Percentiles rank a stretch among this genome's conserved stretches.
Conservation (phyloP, 1,140 invertebrate species). For the Sminthurides bifidus region DNA sequence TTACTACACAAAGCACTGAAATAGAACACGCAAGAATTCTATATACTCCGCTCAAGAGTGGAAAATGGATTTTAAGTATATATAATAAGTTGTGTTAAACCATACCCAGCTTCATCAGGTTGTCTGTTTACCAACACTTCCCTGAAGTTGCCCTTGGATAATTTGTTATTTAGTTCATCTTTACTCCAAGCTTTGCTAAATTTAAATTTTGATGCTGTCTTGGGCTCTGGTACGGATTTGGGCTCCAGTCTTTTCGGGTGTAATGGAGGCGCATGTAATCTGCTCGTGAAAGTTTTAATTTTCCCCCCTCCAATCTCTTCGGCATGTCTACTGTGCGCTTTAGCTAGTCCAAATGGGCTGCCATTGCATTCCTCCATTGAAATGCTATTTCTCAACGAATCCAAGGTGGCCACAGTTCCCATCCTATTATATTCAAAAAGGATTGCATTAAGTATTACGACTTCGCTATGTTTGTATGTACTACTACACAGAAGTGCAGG, state of each 20-base stretch:
- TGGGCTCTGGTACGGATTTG: neutral
- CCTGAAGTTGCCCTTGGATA: no score
- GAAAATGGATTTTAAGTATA: no score
- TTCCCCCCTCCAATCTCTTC: slow-evolving; percentile 2
- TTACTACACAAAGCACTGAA: no score
- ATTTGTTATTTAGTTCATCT: no score
- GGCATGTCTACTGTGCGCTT: no score
- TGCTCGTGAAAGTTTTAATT: neutral
- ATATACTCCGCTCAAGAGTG: no score
- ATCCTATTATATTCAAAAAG: neutral
- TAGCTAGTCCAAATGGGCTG: no score
- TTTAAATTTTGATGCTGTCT: neutral
- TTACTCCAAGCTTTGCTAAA: neutral
- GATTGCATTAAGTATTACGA: neutral
- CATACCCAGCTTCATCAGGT: neutral
- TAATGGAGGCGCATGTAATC: neutral
- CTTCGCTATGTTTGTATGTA: neutral
- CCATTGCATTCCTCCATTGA: neutral
- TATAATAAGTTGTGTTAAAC: no score
- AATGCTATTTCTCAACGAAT: neutral
- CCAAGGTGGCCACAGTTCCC: neutral
- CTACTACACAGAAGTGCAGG: neutral
- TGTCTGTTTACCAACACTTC: no score
- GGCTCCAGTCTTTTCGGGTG: neutral
- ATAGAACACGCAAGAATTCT: no score